Percentiles rank a stretch among this genome's conserved stretches.
phyloP scores from a whole-genome alignment of 2,888 invertebrate species.

The Saturnia pavonia region DNA sequence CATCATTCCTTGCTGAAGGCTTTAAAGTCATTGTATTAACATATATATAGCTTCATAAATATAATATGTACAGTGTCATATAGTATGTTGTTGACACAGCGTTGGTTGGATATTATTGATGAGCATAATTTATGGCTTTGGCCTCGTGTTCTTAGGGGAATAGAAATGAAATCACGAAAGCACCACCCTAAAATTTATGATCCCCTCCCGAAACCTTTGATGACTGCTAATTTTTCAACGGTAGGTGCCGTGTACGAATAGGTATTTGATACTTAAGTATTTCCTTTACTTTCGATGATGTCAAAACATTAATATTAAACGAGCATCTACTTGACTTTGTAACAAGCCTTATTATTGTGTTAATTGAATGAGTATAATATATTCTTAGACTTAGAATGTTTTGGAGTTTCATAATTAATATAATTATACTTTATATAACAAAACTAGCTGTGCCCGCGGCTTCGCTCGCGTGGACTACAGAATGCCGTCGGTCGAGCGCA shows the following conservation, averaged over 20 bases:
- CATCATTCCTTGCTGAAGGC: conserved; percentile 37
- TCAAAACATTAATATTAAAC: background rate
- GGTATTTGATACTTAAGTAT: conserved; percentile 51
- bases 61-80: conserved; percentile 31
- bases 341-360: background rate
- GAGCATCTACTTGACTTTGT: background rate
- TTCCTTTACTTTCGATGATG: conserved; percentile 25
- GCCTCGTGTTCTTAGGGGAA: conserved; percentile 67
- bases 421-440: no score
- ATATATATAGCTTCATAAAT: conserved; percentile 34
- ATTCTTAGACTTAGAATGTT: no score
- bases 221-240: conserved; percentile 72
- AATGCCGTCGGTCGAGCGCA: no score
- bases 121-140: conserved; percentile 73
- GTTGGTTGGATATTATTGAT: conserved; percentile 71
- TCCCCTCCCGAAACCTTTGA: conserved; percentile 61
- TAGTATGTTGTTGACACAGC: conserved; percentile 71
- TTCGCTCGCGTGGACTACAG: no score
- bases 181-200: conserved; percentile 71
- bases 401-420: no score
- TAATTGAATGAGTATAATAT: no score
- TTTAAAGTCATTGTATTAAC: conserved; percentile 38
- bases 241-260: conserved; percentile 37
- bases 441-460: no score
- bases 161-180: conserved; percentile 68